Conservation (phyloP, 2,113 vertebrate genomes). For the Vireo altiloquus region DNA sequence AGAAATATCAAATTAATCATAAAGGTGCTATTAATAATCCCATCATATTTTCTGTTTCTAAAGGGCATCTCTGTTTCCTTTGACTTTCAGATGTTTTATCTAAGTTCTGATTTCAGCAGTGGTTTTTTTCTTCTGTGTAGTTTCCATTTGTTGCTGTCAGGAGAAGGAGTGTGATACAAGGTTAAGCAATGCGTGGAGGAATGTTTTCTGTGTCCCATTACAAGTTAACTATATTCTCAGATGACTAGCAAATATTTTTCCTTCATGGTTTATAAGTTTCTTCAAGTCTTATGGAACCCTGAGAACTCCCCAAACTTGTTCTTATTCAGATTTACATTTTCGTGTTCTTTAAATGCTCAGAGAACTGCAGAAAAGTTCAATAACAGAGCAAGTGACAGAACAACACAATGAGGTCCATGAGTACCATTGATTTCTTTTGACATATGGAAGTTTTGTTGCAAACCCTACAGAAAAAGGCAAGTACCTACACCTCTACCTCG, state of each 20-base stretch:
- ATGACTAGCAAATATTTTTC: background rate
- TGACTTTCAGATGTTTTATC: background rate
- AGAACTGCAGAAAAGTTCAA: background rate
- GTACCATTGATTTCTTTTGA: background rate
- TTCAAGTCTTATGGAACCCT: background rate
- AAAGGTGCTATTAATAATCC: background rate
- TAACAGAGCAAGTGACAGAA: background rate
- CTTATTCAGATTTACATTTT: background rate
- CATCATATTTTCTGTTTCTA: background rate
- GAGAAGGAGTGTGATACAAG: background rate
- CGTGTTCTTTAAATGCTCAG: background rate
- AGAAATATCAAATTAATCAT: background rate
- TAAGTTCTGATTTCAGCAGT: background rate
- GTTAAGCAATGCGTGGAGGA: background rate
- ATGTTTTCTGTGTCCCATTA: background rate
- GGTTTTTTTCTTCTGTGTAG: background rate
- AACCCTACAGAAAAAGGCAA: background rate
- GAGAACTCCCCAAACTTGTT: background rate
- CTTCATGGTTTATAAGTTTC: background rate
- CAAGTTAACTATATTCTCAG: background rate
- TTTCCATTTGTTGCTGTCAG: background rate
- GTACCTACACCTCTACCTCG: background rate
- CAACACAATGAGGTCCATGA: background rate
- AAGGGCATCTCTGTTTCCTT: background rate
- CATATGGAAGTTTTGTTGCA: background rate